Evolutionary conservation across 1,140 invertebrate species (phyloP).

Genomic region (Bombus consobrinus): DNA sequence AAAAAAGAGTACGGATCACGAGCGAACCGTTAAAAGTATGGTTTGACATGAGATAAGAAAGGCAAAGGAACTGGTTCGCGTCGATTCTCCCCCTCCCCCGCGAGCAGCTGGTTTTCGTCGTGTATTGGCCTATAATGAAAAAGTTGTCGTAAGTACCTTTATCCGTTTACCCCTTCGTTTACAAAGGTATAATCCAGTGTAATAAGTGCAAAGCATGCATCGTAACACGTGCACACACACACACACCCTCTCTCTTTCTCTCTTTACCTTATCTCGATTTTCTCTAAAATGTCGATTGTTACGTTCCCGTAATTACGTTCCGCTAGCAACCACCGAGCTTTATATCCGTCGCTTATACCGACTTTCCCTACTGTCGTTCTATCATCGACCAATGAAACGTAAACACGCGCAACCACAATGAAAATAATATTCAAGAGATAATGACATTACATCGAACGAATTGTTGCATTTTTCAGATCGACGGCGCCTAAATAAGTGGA

Average conservation of each 20-base stretch:
- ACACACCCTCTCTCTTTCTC: neutral
- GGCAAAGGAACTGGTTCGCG: neutral
- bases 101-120: neutral
- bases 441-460: neutral
- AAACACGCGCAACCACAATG: neutral
- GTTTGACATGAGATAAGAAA: neutral
- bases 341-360: neutral
- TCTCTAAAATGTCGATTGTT: conserved; percentile 24
- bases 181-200: conserved; percentile 24
- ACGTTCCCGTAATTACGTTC: conserved; percentile 4
- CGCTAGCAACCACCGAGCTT: neutral
- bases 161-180: conserved; percentile 12
- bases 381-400: neutral
- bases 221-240: neutral
- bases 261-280: conserved; percentile 30
- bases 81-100: neutral
- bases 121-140: conserved; percentile 5
- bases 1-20: neutral
- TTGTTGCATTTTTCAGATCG: neutral
- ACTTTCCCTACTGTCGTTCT: neutral
- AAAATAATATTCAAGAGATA: neutral
- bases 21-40: neutral
- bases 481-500: no score
- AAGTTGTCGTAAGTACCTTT: conserved; percentile 17
- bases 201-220: conserved; percentile 30